Evolutionary conservation across 2,113 vertebrate species (phyloP).

Genomic region (Engystomops pustulosus): DNA sequence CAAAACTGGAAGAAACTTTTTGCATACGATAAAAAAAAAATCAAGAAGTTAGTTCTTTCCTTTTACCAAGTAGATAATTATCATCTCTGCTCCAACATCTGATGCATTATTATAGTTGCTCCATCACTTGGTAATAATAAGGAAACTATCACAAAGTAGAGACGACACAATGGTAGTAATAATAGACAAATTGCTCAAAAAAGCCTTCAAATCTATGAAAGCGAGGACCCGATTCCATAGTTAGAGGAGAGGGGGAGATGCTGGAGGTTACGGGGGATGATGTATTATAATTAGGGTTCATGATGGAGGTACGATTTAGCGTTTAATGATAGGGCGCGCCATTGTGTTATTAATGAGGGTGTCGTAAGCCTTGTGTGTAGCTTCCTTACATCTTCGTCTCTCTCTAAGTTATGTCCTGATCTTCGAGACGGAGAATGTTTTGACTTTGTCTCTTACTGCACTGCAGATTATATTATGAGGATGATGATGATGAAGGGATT

Average conservation of each 20-base stretch:
- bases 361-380: neutral
- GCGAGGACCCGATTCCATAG: neutral
- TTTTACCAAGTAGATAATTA: neutral
- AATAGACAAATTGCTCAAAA: neutral
- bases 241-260: too few relatives aligned
- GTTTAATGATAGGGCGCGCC: neutral
- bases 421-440: neutral
- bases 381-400: neutral
- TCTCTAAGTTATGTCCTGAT: neutral
- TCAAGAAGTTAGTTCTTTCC: neutral
- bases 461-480: neutral
- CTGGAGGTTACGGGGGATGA: too few relatives aligned
- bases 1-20: neutral
- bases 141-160: neutral
- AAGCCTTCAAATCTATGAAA: neutral
- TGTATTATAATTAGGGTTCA: neutral
- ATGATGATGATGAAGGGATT: neutral
- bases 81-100: neutral
- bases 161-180: neutral
- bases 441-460: conserved; percentile 1
- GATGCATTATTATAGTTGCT: neutral
- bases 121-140: neutral
- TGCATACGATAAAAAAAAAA: neutral
- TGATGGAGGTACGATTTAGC: neutral
- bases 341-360: neutral